Percentiles rank a stretch among this genome's conserved stretches.
Conservation (phyloP, 2,113 vertebrate genomes). For the Rhinoptilus africanus region DNA sequence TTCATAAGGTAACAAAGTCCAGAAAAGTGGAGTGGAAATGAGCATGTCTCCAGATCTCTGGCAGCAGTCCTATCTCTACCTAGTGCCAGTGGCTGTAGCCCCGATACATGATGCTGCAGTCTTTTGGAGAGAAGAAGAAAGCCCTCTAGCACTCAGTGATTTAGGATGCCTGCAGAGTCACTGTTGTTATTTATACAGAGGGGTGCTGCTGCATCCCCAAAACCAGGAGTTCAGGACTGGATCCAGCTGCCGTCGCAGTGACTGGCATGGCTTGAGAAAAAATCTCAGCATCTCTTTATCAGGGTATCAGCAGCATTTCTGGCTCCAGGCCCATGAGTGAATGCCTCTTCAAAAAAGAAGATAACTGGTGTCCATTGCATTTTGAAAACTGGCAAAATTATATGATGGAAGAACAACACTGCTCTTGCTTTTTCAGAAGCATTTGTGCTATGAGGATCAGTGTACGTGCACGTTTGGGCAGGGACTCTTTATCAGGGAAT, state of each 20-base stretch:
- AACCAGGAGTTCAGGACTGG: background rate
- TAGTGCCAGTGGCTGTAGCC: background rate
- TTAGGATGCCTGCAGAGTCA: background rate
- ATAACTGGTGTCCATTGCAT: background rate
- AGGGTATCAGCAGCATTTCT: fast-evolving
- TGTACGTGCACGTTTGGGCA: background rate
- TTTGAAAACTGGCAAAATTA: background rate
- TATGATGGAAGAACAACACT: background rate
- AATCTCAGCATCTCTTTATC: background rate
- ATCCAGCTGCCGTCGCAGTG: background rate
- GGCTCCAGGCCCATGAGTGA: background rate
- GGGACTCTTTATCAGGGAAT: no score
- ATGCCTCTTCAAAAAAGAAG: background rate
- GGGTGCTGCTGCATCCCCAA: background rate
- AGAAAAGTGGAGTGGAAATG: background rate
- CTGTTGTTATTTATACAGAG: background rate
- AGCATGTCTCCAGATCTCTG: background rate
- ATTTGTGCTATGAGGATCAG: background rate
- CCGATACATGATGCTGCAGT: background rate
- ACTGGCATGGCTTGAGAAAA: background rate
- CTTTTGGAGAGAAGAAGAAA: background rate
- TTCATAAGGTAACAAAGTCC: background rate
- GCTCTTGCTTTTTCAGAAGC: background rate
- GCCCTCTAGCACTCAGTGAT: background rate
- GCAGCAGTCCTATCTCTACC: background rate